phyloP scores from a whole-genome alignment of 2,888 invertebrate species.

The Eucriotettix oculatus region DNA sequence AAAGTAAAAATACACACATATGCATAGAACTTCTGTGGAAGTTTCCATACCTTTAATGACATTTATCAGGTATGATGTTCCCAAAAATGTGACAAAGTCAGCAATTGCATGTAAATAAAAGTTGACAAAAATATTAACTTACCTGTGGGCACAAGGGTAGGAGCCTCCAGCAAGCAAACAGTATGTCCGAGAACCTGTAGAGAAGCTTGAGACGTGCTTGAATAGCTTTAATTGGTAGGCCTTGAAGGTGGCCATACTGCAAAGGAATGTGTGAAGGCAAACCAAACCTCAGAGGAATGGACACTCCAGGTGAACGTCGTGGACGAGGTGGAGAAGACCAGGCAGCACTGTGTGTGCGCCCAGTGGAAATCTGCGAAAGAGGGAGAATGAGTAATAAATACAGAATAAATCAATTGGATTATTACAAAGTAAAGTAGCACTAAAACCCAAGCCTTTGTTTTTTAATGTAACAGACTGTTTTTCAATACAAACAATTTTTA shows the following conservation, averaged over 20 bases:
- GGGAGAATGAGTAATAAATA: too few relatives aligned
- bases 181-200: constrained; percentile 41
- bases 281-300: constrained; percentile 32
- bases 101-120: neutral
- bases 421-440: too few relatives aligned
- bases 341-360: constrained; percentile 42
- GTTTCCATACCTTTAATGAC: too few relatives aligned
- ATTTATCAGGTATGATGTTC: too few relatives aligned
- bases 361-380: constrained; percentile 34
- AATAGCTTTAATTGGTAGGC: constrained; percentile 31
- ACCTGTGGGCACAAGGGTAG: constrained; percentile 31
- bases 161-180: constrained; percentile 40
- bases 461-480: too few relatives aligned
- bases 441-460: too few relatives aligned
- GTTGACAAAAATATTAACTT: neutral
- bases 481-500: too few relatives aligned
- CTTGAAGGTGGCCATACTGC: constrained; percentile 36
- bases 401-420: too few relatives aligned
- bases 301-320: constrained; percentile 30
- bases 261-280: constrained; percentile 35
- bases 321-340: constrained; percentile 40
- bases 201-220: constrained; percentile 36
- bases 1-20: too few relatives aligned
- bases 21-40: too few relatives aligned
- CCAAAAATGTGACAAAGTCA: too few relatives aligned